phyloP scores from a whole-genome alignment of 2,888 invertebrate species.

The Latrodectus hesperus region DNA sequence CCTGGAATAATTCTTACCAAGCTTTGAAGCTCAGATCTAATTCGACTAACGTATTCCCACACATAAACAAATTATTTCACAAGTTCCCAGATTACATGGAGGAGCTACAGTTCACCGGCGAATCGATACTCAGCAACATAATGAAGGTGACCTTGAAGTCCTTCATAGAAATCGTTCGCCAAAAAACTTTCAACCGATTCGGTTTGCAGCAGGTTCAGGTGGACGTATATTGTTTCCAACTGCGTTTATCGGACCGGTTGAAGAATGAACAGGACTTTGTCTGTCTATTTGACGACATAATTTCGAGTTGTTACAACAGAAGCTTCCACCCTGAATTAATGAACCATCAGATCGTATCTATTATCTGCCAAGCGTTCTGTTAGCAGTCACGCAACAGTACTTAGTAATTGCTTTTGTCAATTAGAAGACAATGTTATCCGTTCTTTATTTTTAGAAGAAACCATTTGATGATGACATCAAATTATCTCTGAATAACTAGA shows the following conservation, averaged over 20 bases:
- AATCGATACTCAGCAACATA: conserved; percentile 26
- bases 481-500: too few relatives aligned
- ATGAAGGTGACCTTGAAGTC: conserved; percentile 32
- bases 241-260: neutral
- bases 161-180: conserved; percentile 22
- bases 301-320: conserved; percentile 34
- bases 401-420: neutral
- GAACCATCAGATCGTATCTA: conserved; percentile 31
- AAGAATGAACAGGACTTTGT: neutral
- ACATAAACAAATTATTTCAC: conserved; percentile 10
- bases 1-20: neutral
- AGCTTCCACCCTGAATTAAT: conserved; percentile 25
- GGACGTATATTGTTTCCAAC: conserved; percentile 29
- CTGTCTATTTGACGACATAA: conserved; percentile 37
- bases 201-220: conserved; percentile 58
- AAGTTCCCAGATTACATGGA: neutral
- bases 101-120: conserved; percentile 2
- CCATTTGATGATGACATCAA: too few relatives aligned
- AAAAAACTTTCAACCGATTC: conserved; percentile 38
- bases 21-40: neutral
- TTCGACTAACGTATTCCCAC: neutral
- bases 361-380: conserved; percentile 12
- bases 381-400: neutral
- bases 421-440: too few relatives aligned
- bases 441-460: too few relatives aligned